A percentile compares a stretch with the other conserved stretches of the same genome.
phyloP scores from a whole-genome alignment of 2,797 vertebrate species.

The Spinus olivaceus region DNA sequence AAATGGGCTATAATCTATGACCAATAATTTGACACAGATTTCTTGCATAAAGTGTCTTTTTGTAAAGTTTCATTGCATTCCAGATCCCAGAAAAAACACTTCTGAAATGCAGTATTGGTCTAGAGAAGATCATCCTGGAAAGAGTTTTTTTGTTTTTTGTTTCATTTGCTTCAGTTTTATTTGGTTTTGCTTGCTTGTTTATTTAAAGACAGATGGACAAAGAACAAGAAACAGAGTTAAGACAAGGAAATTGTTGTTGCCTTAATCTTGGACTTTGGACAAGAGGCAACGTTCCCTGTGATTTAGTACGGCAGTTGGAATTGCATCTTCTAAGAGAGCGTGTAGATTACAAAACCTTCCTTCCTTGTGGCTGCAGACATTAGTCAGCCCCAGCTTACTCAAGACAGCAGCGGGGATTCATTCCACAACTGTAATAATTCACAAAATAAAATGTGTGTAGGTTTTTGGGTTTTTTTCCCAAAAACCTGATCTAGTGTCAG shows the following conservation, averaged over 20 bases:
- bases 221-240: neutral
- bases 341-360: neutral
- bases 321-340: neutral
- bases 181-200: neutral
- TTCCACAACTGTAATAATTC: conserved; percentile 6
- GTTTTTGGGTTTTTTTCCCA: neutral
- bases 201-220: neutral
- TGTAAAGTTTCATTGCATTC: neutral
- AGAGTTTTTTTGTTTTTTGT: neutral
- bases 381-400: conserved; percentile 5
- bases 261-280: neutral
- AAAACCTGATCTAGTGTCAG: neutral
- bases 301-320: neutral
- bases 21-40: neutral
- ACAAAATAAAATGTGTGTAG: neutral
- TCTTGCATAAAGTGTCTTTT: neutral
- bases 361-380: neutral
- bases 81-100: neutral
- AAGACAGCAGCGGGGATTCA: neutral
- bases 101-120: neutral
- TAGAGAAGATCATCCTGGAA: neutral
- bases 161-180: neutral
- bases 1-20: neutral
- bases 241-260: neutral
- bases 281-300: neutral